Percentiles rank a stretch among this genome's conserved stretches.
Evolutionary conservation across 2,888 invertebrate genomes (phyloP).

Genomic region (Oscheius sp.): DNA sequence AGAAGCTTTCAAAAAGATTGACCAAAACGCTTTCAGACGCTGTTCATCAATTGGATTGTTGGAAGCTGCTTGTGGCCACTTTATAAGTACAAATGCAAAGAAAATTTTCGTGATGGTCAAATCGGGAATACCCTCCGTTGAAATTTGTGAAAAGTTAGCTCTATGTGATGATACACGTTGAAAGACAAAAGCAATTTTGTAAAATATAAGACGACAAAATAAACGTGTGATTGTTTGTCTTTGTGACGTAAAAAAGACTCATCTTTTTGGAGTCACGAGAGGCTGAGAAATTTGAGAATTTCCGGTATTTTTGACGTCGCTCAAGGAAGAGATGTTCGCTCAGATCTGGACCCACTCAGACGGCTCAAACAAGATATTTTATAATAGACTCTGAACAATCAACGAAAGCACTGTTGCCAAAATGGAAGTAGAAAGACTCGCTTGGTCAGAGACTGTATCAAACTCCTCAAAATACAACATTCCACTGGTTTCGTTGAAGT

Average conservation of each 20-base stretch:
- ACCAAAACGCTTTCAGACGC: conserved; percentile 31
- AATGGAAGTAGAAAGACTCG: background rate
- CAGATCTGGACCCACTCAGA: background rate
- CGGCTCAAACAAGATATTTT: too few species aligned
- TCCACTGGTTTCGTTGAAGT: background rate
- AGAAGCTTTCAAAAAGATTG: background rate
- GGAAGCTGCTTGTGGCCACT: conserved; percentile 54
- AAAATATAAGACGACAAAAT: background rate
- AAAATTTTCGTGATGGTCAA: conserved; percentile 41
- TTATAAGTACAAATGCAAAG: conserved; percentile 50
- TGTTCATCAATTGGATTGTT: conserved; percentile 54
- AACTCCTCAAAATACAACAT: background rate
- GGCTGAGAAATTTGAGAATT: conserved; percentile 1
- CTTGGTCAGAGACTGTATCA: background rate
- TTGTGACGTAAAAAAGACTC: background rate
- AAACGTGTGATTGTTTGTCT: background rate
- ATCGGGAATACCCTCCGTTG: conserved; percentile 36
- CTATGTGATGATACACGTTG: conserved; percentile 29
- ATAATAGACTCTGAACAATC: background rate
- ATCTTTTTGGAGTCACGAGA: background rate
- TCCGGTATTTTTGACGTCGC: background rate
- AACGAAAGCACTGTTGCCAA: too few species aligned
- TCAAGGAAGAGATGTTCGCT: background rate
- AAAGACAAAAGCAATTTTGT: background rate
- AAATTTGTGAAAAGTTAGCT: conserved; percentile 36